These are phyloP conservation scores for Scomberomorus guttatus DNA, from an alignment of 2,797 vertebrate species.

Conservation along the genomic window DNA sequence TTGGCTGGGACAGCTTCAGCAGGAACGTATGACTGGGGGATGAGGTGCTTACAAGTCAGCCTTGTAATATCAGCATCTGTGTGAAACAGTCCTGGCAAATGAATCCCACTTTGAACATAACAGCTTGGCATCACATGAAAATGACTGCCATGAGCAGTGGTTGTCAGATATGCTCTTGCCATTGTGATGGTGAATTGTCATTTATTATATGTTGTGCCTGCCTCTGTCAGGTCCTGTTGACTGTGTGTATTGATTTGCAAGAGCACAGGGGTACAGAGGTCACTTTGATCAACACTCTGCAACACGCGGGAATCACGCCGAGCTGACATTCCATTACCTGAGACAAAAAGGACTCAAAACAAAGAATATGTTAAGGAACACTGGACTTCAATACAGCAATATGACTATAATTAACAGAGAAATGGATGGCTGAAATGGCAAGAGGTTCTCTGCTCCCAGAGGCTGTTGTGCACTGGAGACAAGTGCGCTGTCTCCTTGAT, in stretches of 20 bases:
- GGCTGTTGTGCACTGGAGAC: conserved; percentile 81
- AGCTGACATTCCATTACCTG: conserved; percentile 94
- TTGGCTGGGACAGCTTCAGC: conserved; percentile 81
- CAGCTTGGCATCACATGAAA: conserved; percentile 89
- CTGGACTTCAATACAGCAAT: conserved; percentile 85
- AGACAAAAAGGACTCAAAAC: conserved; percentile 87
- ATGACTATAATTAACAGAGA: conserved; percentile 92
- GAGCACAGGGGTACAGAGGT: conserved; percentile 89
- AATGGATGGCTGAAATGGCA: conserved; percentile 81
- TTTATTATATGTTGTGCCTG: conserved; percentile 93
- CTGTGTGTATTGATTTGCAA: conserved; percentile 91
- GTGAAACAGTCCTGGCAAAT: conserved; percentile 89
- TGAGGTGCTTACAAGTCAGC: conserved; percentile 89
- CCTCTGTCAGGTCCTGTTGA: conserved; percentile 89
- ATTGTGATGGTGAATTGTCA: conserved; percentile 87
- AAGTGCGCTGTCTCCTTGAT: conserved; percentile 79
- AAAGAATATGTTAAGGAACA: conserved; percentile 91
- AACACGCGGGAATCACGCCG: conserved; percentile 86
- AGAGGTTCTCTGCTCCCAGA: conserved; percentile 73
- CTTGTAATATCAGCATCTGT: conserved; percentile 92
- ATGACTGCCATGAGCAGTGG: conserved; percentile 90
- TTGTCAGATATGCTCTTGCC: conserved; percentile 90
- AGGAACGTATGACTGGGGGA: conserved; percentile 84
- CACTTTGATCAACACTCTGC: conserved; percentile 93
- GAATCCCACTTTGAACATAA: conserved; percentile 92